Percentiles rank a stretch among this genome's conserved stretches.
Conservation (phyloP, 2,113 vertebrate species). For the Caracal caracal region DNA sequence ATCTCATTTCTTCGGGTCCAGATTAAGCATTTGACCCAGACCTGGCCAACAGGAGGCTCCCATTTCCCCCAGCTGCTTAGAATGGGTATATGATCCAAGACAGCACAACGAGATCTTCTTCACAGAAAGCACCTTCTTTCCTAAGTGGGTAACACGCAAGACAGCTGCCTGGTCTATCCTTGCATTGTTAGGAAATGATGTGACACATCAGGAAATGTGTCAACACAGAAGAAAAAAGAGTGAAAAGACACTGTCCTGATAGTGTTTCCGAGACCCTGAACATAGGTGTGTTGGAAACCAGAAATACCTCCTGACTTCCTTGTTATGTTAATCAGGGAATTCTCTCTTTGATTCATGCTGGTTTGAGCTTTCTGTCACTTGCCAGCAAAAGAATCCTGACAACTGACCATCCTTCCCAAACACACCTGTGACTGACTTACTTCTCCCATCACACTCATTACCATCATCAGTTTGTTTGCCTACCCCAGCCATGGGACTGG, state of each 20-base stretch:
- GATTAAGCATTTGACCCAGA: neutral
- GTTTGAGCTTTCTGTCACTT: neutral
- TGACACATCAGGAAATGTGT: neutral
- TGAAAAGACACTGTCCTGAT: neutral
- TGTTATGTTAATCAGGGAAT: neutral
- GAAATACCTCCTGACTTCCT: neutral
- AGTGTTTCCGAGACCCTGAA: neutral
- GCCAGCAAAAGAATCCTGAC: constrained; percentile 3
- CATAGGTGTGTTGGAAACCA: neutral
- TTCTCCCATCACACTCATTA: neutral
- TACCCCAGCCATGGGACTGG: neutral
- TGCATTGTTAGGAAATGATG: neutral
- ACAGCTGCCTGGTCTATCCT: neutral
- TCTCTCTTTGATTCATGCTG: neutral
- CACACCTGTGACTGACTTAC: neutral
- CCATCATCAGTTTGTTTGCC: neutral
- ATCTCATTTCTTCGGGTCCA: neutral
- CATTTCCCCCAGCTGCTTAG: neutral
- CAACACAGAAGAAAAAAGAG: neutral
- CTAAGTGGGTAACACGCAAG: neutral
- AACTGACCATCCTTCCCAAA: neutral
- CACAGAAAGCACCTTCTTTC: neutral
- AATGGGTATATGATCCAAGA: neutral
- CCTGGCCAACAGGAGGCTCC: neutral
- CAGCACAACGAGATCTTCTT: neutral